Conservation (phyloP, 2,797 vertebrate species). For the Pseudomugil tenellus region DNA sequence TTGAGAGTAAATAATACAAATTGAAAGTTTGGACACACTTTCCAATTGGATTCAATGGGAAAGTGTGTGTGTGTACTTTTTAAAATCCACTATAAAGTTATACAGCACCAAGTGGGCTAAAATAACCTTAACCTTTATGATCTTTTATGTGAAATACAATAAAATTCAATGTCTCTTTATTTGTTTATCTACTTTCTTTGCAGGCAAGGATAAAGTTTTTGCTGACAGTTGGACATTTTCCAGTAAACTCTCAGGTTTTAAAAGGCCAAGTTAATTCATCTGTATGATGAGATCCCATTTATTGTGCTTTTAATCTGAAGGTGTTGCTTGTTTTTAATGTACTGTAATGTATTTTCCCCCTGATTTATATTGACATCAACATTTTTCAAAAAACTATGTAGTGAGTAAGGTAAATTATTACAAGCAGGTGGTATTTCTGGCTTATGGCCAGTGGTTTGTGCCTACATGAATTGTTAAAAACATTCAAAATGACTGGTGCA, state of each 20-base stretch:
- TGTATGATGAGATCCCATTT: background rate
- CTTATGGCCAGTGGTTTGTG: slow-evolving; percentile 1
- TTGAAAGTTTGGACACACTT: too few relatives aligned
- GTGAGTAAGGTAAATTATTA: background rate
- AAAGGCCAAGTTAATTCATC: background rate
- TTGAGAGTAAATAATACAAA: too few relatives aligned
- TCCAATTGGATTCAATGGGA: too few relatives aligned
- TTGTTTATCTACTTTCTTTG: background rate
- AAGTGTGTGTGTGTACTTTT: too few relatives aligned
- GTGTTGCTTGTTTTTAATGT: background rate
- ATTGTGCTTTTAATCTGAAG: background rate
- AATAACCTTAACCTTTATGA: background rate
- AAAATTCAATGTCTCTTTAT: background rate
- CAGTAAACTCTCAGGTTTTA: background rate
- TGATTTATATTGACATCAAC: background rate
- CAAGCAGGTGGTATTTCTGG: background rate
- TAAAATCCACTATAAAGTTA: background rate
- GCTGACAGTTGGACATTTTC: background rate
- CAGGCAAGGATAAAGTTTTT: background rate
- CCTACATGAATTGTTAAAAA: background rate
- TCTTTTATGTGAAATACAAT: background rate
- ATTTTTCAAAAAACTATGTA: background rate
- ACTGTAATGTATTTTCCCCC: too few relatives aligned
- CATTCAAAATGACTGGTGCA: background rate
- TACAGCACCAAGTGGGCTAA: background rate